Evolutionary conservation across 2,888 invertebrate species (phyloP).

Genomic region (Sympetrum striolatum): DNA sequence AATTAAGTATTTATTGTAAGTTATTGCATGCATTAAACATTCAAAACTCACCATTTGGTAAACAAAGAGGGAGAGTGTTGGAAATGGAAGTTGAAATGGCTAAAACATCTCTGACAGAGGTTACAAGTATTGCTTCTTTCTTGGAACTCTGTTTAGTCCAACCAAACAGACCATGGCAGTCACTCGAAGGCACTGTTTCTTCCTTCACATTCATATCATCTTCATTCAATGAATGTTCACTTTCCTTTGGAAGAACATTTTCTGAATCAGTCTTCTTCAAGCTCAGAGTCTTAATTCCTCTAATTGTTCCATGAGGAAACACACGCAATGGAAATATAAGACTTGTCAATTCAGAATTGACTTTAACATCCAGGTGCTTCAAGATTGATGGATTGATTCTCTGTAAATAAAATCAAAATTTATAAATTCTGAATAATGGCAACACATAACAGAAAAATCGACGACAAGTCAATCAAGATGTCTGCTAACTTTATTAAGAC

Average conservation of each 20-base stretch:
- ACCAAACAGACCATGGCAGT: conserved; percentile 62
- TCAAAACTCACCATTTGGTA: neutral
- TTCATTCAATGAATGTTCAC: conserved; percentile 72
- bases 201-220: conserved; percentile 56
- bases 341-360: conserved; percentile 62
- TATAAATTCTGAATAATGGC: conserved; percentile 54
- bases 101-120: conserved; percentile 1
- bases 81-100: neutral
- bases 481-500: neutral
- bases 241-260: conserved; percentile 53
- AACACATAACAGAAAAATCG: neutral
- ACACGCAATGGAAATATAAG: conserved; percentile 72
- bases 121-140: conserved; percentile 57
- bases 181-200: conserved; percentile 55
- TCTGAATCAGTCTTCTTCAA: conserved; percentile 57
- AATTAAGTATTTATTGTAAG: too few relatives aligned
- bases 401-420: conserved; percentile 52
- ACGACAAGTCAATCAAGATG: neutral
- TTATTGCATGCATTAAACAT: neutral
- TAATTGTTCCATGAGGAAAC: neutral
- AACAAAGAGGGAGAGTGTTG: neutral
- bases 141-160: conserved; percentile 61
- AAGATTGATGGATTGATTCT: conserved; percentile 53
- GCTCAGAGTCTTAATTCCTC: neutral
- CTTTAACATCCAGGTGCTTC: conserved; percentile 64